Conservation (phyloP, 2,113 vertebrate genomes). For the Aleadryas rufinucha region DNA sequence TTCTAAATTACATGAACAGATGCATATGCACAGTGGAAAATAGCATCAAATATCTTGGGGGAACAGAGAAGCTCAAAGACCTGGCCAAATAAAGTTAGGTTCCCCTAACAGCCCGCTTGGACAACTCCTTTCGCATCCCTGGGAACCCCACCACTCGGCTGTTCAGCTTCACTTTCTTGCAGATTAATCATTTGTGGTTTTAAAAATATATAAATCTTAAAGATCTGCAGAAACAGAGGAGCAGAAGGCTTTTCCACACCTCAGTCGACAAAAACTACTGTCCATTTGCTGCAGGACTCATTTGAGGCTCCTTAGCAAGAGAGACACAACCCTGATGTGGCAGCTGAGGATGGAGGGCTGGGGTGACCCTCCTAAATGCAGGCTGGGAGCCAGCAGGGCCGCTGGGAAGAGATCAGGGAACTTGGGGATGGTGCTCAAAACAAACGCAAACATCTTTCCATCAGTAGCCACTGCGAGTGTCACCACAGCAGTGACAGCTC, state of each 20-base stretch:
- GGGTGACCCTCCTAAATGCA: neutral
- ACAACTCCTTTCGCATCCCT: neutral
- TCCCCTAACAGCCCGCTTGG: conserved; percentile 35
- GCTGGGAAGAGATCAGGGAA: neutral
- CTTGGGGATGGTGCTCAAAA: neutral
- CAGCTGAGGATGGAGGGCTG: neutral
- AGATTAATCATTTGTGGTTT: conserved; percentile 40
- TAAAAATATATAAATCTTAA: conserved; percentile 27
- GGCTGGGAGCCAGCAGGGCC: neutral
- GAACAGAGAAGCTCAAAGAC: neutral
- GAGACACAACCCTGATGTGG: neutral
- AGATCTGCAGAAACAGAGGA: neutral
- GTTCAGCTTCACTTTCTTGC: conserved; percentile 22
- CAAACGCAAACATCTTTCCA: neutral
- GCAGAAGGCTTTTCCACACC: conserved; percentile 35
- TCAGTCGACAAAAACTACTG: neutral
- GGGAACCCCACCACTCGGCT: neutral
- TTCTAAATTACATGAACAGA: conserved; percentile 60
- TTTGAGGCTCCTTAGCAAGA: neutral
- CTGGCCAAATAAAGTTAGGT: conserved; percentile 20
- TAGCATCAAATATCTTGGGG: conserved; percentile 22
- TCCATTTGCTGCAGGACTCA: neutral
- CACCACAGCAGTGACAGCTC: neutral
- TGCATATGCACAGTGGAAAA: conserved; percentile 48
- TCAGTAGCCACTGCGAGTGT: neutral